Conservation (phyloP, 1,140 invertebrate genomes). For the Aphaenogaster floridana region DNA sequence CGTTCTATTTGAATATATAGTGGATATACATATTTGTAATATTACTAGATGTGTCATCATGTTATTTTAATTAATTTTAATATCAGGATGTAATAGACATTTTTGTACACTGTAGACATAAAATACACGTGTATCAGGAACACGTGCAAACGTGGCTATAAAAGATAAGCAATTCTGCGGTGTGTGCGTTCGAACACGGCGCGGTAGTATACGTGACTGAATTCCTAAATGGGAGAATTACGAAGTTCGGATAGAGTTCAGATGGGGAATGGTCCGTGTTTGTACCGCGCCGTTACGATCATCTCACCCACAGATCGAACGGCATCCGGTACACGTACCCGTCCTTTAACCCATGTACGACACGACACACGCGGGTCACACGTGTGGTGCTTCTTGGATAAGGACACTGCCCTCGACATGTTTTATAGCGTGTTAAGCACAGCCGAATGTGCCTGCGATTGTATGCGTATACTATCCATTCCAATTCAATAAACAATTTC, state of each 20-base stretch:
- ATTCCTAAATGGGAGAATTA: conserved; percentile 70
- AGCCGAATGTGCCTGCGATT: conserved; percentile 14
- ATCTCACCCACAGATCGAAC: conserved; percentile 54
- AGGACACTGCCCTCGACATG: conserved; percentile 57
- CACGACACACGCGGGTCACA: conserved; percentile 69
- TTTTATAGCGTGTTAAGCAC: conserved; percentile 70
- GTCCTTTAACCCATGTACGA: conserved; percentile 53
- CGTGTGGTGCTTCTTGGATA: conserved; percentile 62
- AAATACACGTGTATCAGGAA: conserved; percentile 25
- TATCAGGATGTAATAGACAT: conserved; percentile 9
- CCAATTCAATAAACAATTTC: not conserved
- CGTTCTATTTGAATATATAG: not conserved
- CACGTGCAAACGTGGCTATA: conserved; percentile 66
- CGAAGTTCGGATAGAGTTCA: conserved; percentile 74
- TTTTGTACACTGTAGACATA: not conserved
- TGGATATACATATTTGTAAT: not conserved
- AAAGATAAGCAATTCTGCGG: conserved; percentile 73
- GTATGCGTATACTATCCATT: not conserved
- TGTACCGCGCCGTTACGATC: conserved; percentile 64
- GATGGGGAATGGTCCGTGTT: conserved; percentile 71
- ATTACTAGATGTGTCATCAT: not conserved
- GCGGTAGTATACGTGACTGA: conserved; percentile 68
- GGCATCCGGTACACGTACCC: conserved; percentile 66
- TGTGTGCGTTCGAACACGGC: conserved; percentile 51
- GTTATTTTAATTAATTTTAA: conserved; percentile 17